Base-by-base conservation (phyloP, 1,140 invertebrate genomes). In the Cryptotermes secundus region DNA sequence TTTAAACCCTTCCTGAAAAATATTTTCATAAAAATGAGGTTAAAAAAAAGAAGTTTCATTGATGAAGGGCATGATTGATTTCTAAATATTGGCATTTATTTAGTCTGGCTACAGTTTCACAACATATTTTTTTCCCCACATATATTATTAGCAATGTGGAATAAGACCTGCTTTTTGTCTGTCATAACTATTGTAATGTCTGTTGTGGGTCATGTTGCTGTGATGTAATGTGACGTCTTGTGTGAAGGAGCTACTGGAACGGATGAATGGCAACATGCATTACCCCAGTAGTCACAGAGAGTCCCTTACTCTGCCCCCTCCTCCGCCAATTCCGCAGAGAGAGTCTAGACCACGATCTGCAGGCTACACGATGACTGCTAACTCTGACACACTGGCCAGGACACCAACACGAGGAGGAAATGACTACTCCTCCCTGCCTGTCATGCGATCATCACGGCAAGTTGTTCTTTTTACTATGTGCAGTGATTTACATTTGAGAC, bases 311-410 rank as follows among this genome's bases (percentile, higher is more conserved):
- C 36, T 79, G 34, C 86, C 82, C 24, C 87, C 87, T 9, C 92
- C 92, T 7, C 92, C 92, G 4, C 92, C 92, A 22, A 92, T 93
- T 85, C 92, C 92, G 7, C 92, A 92, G 85, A 88, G 92, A 49
- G 92, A 93, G 85, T 88, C 89, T 6, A 88, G 92, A 34, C 92
- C 92, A 2, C 88, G 91, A 80, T 93, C 92, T 16, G 91, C 92
- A 9, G 92, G 92, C 0, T 93, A 92, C 83, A 91, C 89, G 4
- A 90, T 89, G 22, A 81, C 84, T 24, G 82, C 84, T 65, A 72
- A 72, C 59, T 10, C 26, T 31, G 59, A 72, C 59, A 72, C 86
- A 86, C 22, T 87, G 81, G 86, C 87, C 24, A 80, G 88, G 81
- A 90, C 89, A 31, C 89, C 89, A 9, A 90, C 89, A 6, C 85